phyloP scores from a whole-genome alignment of 2,113 vertebrate species.

The Carollia perspicillata region DNA sequence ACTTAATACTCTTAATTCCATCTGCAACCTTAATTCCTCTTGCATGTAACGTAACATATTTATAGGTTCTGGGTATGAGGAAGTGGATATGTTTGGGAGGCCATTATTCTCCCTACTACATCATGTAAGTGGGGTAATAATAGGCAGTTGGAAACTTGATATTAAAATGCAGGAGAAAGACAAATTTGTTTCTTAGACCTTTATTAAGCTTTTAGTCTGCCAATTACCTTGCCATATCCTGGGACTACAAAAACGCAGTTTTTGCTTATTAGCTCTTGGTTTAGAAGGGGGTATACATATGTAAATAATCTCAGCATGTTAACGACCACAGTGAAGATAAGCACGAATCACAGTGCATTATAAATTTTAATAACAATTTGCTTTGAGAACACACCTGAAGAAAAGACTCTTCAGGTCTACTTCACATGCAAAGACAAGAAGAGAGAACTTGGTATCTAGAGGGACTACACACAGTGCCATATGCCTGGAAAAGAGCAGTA shows the following conservation, averaged over 20 bases:
- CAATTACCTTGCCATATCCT: neutral
- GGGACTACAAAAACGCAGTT: neutral
- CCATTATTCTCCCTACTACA: neutral
- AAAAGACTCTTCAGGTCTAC: neutral
- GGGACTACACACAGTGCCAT: neutral
- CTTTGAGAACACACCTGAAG: neutral
- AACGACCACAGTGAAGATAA: neutral
- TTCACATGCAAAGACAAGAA: neutral
- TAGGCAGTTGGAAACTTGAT: conserved; percentile 5
- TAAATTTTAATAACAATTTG: conserved; percentile 13
- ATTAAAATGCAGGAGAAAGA: neutral
- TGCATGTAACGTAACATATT: neutral
- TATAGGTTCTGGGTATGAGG: neutral
- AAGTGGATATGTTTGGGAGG: neutral
- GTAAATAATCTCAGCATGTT: neutral
- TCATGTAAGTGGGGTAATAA: neutral
- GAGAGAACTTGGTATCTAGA: neutral
- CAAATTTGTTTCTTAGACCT: neutral
- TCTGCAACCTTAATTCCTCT: neutral
- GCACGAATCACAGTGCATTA: neutral
- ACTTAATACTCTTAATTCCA: neutral
- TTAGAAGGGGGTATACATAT: neutral
- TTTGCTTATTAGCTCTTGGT: neutral
- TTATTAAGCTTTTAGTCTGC: neutral
- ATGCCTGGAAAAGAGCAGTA: neutral